Evolutionary conservation across 2,888 invertebrate species (phyloP), one percentile per base, ranked within the genome.

Genomic region (Coremacera marginata): DNA sequence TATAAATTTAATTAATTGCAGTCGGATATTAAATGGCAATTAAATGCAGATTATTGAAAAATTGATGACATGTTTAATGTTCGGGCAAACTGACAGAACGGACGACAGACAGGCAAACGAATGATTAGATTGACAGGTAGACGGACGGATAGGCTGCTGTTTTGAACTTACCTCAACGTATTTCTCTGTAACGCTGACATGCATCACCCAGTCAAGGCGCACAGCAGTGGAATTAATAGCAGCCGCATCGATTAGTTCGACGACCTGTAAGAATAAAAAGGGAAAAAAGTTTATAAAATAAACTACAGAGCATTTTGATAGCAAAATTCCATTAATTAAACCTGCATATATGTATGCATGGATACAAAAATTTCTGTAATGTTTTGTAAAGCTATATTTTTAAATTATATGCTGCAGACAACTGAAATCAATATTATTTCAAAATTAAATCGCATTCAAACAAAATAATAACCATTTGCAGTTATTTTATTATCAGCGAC

Each of bases 231-330:
- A 91, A 81, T 91, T 91, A 77, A 91, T 89, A 25, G 92, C 89
- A 65, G 90, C 88, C 44, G 91, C 91, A 86, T 92, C 91, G 77
- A 90, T 89, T 81, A 97, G 90, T 84, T 94, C 94, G 67, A 96
- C 92, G 79, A 95, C 92, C 88, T 94, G 92, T 22, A 81, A 81
- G 67, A 72, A 73, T 62, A 55, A 68, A 70, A 19, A 74, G 68
- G 76, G 67, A 77, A 5, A 74, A 70, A 19, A 51, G 9, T 34
- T 67, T 37, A 22, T 27, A 55, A 37, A 74, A 55, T 60, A 22
- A 72, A 77, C 75, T 37, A 68, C 22, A 72, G 52, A 5, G 55
- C 5, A 16, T 55, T 19, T 55, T 19, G 7, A 0, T 19, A 44
- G 19, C 8, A 22, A 55, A 19, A 55, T 16, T 5, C 55, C 1